A percentile compares a stretch with the other conserved stretches of the same genome.
These are phyloP conservation scores for Nautilus pompilius DNA, from an alignment of 1,140 invertebrate species.

Conservation along the genomic window DNA sequence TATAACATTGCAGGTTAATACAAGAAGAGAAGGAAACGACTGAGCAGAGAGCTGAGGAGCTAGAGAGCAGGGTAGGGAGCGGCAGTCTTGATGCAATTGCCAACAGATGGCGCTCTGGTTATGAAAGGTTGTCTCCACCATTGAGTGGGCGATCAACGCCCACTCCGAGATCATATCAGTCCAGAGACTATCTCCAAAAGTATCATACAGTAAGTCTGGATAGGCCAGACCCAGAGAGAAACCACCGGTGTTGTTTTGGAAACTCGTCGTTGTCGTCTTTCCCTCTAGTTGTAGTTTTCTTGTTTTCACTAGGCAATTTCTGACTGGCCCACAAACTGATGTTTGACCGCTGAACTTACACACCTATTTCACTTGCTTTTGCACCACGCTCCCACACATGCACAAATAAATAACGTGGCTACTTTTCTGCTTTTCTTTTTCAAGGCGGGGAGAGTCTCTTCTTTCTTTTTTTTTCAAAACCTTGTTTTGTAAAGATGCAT, in stretches of 20 bases:
- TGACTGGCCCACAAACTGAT: too few species aligned
- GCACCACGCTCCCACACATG: too few species aligned
- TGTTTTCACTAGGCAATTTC: too few species aligned
- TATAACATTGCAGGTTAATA: slow-evolving; percentile 72
- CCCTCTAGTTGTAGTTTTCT: slow-evolving; percentile 4
- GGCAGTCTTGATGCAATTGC: slow-evolving; percentile 49
- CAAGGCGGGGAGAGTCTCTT: too few species aligned
- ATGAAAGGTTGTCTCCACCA: slow-evolving; percentile 64
- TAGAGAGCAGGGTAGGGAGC: slow-evolving; percentile 94
- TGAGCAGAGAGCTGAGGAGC: slow-evolving; percentile 92
- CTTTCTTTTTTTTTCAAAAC: too few species aligned
- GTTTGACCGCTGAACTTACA: too few species aligned
- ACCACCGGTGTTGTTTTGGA: neutral
- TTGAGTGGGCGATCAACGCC: slow-evolving; percentile 77
- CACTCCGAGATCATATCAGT: slow-evolving; percentile 44
- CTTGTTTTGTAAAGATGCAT: too few species aligned
- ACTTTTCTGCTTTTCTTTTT: too few species aligned
- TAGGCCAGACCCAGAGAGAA: slow-evolving; percentile 3
- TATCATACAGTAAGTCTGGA: slow-evolving; percentile 71
- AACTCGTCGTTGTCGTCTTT: slow-evolving; percentile 1
- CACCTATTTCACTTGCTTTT: too few species aligned
- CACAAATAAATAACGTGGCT: too few species aligned
- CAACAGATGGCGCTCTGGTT: slow-evolving; percentile 36
- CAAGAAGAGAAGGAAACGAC: slow-evolving; percentile 97
- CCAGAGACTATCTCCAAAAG: slow-evolving; percentile 74